A percentile compares a stretch with the other conserved stretches of the same genome.
These are phyloP conservation scores for Andrena cerasifolii DNA, from an alignment of 1,140 invertebrate species.

Conservation along the genomic window DNA sequence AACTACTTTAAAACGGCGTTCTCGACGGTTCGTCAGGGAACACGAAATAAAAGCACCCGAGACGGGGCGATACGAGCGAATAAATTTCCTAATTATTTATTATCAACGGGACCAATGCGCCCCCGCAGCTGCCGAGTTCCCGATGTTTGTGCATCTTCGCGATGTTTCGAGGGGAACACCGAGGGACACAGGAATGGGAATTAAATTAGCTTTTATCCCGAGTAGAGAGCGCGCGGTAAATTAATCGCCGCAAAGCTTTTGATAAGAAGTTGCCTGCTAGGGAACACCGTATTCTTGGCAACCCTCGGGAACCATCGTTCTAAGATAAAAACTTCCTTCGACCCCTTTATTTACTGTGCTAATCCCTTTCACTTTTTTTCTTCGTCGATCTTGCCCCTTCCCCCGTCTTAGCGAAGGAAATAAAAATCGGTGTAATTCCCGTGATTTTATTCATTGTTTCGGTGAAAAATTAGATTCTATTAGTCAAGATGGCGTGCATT, in stretches of 20 bases:
- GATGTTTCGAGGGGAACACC: neutral
- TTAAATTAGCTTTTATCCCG: constrained; percentile 61
- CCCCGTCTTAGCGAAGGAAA: neutral
- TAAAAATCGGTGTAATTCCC: neutral
- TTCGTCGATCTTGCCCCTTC: neutral
- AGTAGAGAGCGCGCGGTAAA: constrained; percentile 40
- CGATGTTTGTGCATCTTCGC: constrained; percentile 10
- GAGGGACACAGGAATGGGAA: constrained; percentile 57
- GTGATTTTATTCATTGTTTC: neutral
- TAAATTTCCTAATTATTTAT: constrained; percentile 13
- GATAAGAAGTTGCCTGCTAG: constrained; percentile 13
- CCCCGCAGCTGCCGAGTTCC: neutral
- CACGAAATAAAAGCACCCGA: neutral
- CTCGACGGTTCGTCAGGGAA: neutral
- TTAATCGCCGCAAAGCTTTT: constrained; percentile 60
- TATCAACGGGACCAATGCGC: neutral
- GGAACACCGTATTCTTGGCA: constrained; percentile 9
- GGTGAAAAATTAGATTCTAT: neutral
- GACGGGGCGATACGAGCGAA: neutral
- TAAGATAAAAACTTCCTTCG: constrained; percentile 5
- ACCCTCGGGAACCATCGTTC: neutral
- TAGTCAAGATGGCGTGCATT: neutral
- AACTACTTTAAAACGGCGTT: neutral
- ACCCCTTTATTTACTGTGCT: constrained; percentile 3
- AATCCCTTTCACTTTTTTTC: neutral